Percentiles rank a stretch among this genome's conserved stretches.
phyloP scores from a whole-genome alignment of 2,888 invertebrate species.

The Glaucopsyche alexis region DNA sequence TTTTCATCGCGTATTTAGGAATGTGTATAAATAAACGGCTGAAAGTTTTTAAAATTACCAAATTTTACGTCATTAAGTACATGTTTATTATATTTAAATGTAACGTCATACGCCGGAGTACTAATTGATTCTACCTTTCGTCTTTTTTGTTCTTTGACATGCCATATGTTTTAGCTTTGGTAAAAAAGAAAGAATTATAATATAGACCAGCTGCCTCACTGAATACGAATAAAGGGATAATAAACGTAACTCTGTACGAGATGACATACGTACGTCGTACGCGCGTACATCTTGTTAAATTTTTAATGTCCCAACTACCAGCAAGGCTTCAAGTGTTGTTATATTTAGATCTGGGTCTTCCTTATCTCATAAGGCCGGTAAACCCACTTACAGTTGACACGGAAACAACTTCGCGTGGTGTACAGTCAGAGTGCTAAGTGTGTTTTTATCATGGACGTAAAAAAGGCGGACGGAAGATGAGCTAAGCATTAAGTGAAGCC shows the following conservation, averaged over 20 bases:
- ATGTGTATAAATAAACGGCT: neutral
- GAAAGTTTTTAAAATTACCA: neutral
- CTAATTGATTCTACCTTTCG: too few species aligned
- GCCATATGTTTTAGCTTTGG: too few species aligned
- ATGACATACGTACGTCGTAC: slow-evolving; percentile 7
- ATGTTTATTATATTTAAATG: too few species aligned
- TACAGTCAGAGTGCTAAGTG: too few species aligned
- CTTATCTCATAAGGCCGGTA: slow-evolving; percentile 37
- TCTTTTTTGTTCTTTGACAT: too few species aligned
- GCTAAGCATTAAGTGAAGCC: too few species aligned
- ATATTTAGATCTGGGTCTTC: slow-evolving; percentile 35
- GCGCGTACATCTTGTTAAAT: slow-evolving; percentile 32
- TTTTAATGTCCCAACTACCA: slow-evolving; percentile 36
- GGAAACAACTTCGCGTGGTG: neutral
- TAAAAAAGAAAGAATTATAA: too few species aligned
- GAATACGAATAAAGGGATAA: neutral
- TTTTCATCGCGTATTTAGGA: neutral
- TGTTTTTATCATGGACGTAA: too few species aligned
- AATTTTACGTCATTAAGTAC: neutral
- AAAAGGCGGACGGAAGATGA: too few species aligned
- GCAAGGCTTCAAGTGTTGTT: slow-evolving; percentile 29
- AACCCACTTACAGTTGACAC: slow-evolving; percentile 20
- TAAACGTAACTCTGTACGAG: neutral
- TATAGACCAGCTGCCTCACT: too few species aligned
- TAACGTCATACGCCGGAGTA: too few species aligned